phyloP scores from a whole-genome alignment of 2,888 invertebrate species.

The Micropterix aruncella region DNA sequence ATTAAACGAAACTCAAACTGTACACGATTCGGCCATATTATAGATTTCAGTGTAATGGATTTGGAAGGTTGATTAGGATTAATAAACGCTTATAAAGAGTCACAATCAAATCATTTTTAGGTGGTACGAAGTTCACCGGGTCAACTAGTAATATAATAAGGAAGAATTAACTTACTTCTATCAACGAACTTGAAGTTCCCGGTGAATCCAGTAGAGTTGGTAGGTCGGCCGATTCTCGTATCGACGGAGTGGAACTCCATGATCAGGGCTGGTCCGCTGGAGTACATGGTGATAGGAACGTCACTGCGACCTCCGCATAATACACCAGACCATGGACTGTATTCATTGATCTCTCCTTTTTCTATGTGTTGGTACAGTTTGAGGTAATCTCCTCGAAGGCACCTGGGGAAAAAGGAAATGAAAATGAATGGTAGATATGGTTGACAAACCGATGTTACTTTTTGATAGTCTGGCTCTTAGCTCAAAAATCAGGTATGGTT shows the following conservation, averaged over 20 bases:
- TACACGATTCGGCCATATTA: too few species aligned
- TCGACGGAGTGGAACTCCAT: conserved; percentile 51
- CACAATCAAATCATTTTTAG: too few species aligned
- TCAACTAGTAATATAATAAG: too few species aligned
- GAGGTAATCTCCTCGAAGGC: conserved; percentile 58
- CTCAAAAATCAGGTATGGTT: not conserved
- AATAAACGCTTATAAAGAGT: too few species aligned
- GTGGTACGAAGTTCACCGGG: too few species aligned
- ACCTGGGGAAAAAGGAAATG: too few species aligned
- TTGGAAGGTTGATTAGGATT: too few species aligned
- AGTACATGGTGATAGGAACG: conserved; percentile 59
- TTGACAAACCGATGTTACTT: not conserved
- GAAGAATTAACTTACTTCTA: conserved; percentile 49
- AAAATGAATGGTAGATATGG: not conserved
- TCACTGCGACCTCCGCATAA: conserved; percentile 57
- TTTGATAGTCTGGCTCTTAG: not conserved
- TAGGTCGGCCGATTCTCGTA: conserved; percentile 29
- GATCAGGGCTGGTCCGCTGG: conserved; percentile 57
- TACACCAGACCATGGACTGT: conserved; percentile 58
- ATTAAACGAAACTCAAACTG: too few species aligned
- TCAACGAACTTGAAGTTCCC: conserved; percentile 67
- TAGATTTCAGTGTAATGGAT: too few species aligned
- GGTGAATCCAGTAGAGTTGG: conserved; percentile 52
- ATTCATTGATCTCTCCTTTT: conserved; percentile 55
- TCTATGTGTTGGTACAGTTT: conserved; percentile 68